Evolutionary conservation across 2,888 invertebrate genomes (phyloP).

Genomic region (Chrysopilus asiliformis): DNA sequence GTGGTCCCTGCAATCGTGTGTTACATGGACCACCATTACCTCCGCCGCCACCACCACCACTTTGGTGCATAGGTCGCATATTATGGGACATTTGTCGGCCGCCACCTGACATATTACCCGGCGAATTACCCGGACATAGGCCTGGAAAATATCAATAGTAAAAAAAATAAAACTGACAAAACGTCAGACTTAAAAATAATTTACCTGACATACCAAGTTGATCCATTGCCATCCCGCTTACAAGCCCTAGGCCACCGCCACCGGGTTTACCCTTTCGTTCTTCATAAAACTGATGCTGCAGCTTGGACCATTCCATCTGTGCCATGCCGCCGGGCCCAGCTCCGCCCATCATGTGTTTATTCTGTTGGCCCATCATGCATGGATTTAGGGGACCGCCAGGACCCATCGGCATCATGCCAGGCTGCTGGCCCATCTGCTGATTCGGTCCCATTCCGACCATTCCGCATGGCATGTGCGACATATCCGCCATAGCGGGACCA

Average conservation of each 20-base stretch:
- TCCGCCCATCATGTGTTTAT: conserved; percentile 16
- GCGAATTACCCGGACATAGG: not conserved
- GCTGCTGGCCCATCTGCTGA: conserved; percentile 15
- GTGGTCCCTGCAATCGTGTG: conserved; percentile 54
- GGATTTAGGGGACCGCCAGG: conserved; percentile 12
- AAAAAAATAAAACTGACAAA: not conserved
- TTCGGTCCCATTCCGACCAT: conserved; percentile 12
- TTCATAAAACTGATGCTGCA: conserved; percentile 78
- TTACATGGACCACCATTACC: no score
- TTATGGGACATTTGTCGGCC: conserved; percentile 13
- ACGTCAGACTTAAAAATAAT: not conserved
- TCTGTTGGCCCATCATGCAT: conserved; percentile 10
- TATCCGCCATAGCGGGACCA: conserved; percentile 4
- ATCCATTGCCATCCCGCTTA: conserved; percentile 8
- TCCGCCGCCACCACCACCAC: conserved; percentile 15
- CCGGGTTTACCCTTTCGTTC: conserved; percentile 39
- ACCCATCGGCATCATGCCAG: conserved; percentile 9
- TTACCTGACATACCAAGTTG: conserved; percentile 8
- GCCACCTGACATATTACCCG: conserved; percentile 6
- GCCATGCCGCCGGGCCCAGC: conserved; percentile 39
- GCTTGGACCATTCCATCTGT: conserved; percentile 81
- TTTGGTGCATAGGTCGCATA: conserved; percentile 11
- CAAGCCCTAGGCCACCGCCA: no score
- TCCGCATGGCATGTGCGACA: conserved; percentile 8
- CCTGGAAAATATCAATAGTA: not conserved